phyloP scores from a whole-genome alignment of 2,888 invertebrate species.

The Lordiphosa andalusiaca region DNA sequence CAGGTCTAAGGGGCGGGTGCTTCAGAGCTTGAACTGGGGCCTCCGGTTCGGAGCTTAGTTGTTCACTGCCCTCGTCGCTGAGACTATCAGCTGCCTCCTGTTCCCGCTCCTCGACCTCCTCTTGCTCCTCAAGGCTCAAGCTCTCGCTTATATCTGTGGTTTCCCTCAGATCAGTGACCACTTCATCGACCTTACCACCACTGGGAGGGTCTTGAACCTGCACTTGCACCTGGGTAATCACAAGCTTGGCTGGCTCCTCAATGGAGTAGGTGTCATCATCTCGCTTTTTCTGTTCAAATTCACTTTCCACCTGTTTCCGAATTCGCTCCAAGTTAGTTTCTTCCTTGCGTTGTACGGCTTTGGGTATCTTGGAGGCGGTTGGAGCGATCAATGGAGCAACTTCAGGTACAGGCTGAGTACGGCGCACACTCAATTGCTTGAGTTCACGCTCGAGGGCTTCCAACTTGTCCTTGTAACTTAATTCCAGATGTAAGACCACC shows the following conservation, averaged over 20 bases:
- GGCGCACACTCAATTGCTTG: conserved; percentile 26
- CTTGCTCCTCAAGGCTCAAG: conserved; percentile 52
- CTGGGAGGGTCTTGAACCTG: conserved; percentile 25
- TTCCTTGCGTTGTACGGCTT: conserved; percentile 36
- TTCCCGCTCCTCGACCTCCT: conserved; percentile 1
- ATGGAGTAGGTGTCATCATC: conserved; percentile 64
- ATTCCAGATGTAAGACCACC: conserved; percentile 65
- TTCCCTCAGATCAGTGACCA: conserved; percentile 26
- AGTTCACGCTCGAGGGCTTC: conserved; percentile 66
- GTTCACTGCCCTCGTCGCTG: conserved; percentile 17
- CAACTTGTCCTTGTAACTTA: conserved; percentile 69
- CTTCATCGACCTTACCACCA: conserved; percentile 40
- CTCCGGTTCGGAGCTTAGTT: conserved; percentile 17
- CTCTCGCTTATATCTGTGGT: conserved; percentile 67
- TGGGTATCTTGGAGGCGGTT: conserved; percentile 53
- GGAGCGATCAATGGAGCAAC: neutral
- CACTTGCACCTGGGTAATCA: conserved; percentile 27
- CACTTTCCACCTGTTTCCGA: conserved; percentile 49
- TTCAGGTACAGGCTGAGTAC: conserved; percentile 6
- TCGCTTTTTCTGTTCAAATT: conserved; percentile 46
- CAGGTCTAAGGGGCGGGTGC: conserved; percentile 17
- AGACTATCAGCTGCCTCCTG: conserved; percentile 6
- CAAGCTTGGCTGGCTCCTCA: conserved; percentile 39
- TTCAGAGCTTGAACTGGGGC: conserved; percentile 19
- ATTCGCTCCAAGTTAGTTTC: conserved; percentile 47